Evolutionary conservation across 2,797 vertebrate genomes (phyloP).

Genomic region (Phyllotis vaccarum): DNA sequence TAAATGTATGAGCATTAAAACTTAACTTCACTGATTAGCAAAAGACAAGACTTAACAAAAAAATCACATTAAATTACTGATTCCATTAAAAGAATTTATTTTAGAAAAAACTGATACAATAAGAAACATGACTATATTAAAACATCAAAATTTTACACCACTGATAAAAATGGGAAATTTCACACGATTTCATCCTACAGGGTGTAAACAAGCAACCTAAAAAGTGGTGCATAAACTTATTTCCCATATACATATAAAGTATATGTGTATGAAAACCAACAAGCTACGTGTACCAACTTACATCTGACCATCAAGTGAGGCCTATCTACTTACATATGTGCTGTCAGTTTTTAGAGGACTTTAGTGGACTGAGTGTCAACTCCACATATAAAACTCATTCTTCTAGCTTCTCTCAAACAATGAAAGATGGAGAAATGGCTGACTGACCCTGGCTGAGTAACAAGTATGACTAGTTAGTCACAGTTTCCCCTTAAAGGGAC

Average conservation of each 20-base stretch:
- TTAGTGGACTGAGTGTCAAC: not conserved
- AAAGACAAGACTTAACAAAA: not conserved
- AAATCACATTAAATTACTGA: slow-evolving; percentile 28
- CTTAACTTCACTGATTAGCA: not conserved
- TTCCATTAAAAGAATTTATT: slow-evolving; percentile 36
- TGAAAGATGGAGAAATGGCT: not conserved
- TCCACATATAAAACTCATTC: slow-evolving; percentile 18
- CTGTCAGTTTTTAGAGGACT: not conserved
- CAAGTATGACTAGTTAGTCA: not conserved
- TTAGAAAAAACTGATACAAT: slow-evolving; percentile 32
- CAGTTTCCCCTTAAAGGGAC: not conserved
- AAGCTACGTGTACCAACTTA: not conserved
- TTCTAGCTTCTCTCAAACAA: slow-evolving; percentile 36
- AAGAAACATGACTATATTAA: not conserved
- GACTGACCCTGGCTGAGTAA: not conserved
- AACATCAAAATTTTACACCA: not conserved
- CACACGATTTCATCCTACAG: not conserved
- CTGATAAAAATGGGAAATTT: not conserved
- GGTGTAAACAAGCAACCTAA: not conserved
- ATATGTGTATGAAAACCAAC: not conserved
- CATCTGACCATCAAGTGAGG: not conserved
- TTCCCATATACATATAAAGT: too few species aligned
- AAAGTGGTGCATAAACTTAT: not conserved
- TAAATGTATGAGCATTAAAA: slow-evolving; percentile 42
- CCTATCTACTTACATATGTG: not conserved